Evolutionary conservation across 2,797 vertebrate species (phyloP).

Genomic region (Limosa lapponica): DNA sequence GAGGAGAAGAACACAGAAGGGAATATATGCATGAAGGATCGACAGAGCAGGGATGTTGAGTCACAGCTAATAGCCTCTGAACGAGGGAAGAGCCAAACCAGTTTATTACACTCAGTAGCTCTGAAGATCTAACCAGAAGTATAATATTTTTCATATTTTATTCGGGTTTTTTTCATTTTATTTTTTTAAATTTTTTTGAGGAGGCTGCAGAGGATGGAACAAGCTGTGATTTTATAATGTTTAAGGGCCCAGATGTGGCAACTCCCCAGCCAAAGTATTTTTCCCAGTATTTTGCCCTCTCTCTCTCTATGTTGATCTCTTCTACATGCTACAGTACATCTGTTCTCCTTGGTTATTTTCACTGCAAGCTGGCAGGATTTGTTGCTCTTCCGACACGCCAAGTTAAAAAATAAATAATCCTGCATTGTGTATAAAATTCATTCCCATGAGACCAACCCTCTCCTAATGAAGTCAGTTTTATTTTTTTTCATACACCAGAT

Average conservation of each 20-base stretch:
- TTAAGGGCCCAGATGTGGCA: not conserved
- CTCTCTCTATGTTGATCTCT: not conserved
- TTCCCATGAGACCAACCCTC: not conserved
- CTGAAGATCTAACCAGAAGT: not conserved
- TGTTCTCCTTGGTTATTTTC: slow-evolving; percentile 27
- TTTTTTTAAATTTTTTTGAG: not conserved
- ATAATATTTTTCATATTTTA: accelerated
- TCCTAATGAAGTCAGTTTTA: slow-evolving; percentile 12
- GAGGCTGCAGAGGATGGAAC: not conserved
- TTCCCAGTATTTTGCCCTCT: not conserved
- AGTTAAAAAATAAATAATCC: slow-evolving; percentile 20
- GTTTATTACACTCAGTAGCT: not conserved
- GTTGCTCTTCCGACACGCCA: not conserved
- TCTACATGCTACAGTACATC: slow-evolving; percentile 1
- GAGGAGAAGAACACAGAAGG: not conserved
- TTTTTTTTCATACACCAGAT: slow-evolving; percentile 26
- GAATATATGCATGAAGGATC: not conserved
- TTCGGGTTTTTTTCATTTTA: not conserved
- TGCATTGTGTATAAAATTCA: not conserved
- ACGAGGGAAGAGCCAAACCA: not conserved
- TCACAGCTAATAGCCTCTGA: not conserved
- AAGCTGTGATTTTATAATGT: not conserved
- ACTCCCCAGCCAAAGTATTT: not conserved
- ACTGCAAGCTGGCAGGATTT: slow-evolving; percentile 10
- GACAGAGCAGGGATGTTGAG: not conserved